Evolutionary conservation across 1,140 invertebrate species (phyloP).

Genomic region (Brachystomella parvula): DNA sequence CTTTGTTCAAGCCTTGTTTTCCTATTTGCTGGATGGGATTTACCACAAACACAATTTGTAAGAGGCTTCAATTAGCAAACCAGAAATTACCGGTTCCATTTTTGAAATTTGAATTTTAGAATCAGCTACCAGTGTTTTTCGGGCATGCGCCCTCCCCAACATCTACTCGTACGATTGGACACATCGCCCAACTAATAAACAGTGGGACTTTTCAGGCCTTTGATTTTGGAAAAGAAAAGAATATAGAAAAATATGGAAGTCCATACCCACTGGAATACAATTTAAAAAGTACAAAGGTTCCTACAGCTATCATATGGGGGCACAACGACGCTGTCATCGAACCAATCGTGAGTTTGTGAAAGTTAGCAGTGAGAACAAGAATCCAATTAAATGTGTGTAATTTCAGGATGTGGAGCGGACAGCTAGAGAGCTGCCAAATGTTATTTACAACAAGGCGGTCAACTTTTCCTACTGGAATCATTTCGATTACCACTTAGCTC

Average conservation of each 20-base stretch:
- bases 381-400: background rate
- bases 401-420: conserved; percentile 6
- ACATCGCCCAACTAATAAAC: conserved; percentile 61
- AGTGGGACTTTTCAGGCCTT: conserved; percentile 43
- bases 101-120: conserved; percentile 46
- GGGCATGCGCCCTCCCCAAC: conserved; percentile 75
- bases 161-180: conserved; percentile 66
- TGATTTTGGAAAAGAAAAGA: conserved; percentile 43
- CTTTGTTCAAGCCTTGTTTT: conserved; percentile 28
- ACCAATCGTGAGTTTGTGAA: background rate
- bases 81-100: background rate
- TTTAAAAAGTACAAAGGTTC: conserved; percentile 48
- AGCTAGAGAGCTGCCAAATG: conserved; percentile 44
- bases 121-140: conserved; percentile 62
- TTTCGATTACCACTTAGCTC: conserved; percentile 60
- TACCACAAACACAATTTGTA: conserved; percentile 8
- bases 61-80: background rate
- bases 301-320: conserved; percentile 41
- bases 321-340: conserved; percentile 30
- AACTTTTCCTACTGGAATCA: conserved; percentile 59
- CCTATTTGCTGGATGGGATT: conserved; percentile 30
- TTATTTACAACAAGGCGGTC: conserved; percentile 47
- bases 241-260: conserved; percentile 45
- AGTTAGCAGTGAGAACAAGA: too few species aligned
- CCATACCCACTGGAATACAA: conserved; percentile 50